These are phyloP conservation scores for Etheostoma perlongum DNA, from an alignment of 2,797 vertebrate genomes.

Conservation along the genomic window DNA sequence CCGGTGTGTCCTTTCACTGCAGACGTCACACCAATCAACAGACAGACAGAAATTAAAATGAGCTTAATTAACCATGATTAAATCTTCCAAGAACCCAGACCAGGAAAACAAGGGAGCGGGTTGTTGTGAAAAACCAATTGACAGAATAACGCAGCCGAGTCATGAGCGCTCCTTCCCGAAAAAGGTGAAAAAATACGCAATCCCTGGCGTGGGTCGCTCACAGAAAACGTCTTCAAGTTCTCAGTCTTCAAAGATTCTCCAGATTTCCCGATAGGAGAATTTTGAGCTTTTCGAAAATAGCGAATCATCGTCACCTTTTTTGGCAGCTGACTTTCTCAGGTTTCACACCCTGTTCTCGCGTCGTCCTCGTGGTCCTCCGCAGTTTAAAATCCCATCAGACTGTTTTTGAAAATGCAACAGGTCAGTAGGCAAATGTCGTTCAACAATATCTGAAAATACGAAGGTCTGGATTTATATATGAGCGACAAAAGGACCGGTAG, in stretches of 20 bases:
- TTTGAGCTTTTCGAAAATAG: too few relatives aligned
- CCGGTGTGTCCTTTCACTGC: conserved; percentile 25
- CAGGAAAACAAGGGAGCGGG: background rate
- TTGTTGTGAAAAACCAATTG: conserved; percentile 15
- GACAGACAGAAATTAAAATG: background rate
- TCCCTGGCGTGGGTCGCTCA: background rate
- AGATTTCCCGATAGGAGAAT: background rate
- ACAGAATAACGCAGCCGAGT: background rate
- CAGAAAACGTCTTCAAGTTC: background rate
- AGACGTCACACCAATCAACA: background rate
- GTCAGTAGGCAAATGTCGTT: background rate
- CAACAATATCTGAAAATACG: background rate
- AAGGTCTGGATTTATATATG: background rate
- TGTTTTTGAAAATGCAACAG: too few relatives aligned
- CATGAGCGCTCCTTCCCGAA: background rate
- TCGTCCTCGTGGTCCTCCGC: background rate
- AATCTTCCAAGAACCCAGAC: background rate
- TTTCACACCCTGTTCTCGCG: background rate
- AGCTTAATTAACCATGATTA: conserved; percentile 2
- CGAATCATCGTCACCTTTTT: background rate
- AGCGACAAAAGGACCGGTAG: background rate
- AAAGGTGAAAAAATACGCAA: conserved; percentile 1
- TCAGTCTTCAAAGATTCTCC: background rate
- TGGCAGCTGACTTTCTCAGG: background rate
- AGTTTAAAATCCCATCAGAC: background rate